A percentile compares a stretch with the other conserved stretches of the same genome.
These are phyloP conservation scores for Conus canariensis DNA, from an alignment of 2,888 invertebrate species.

Conservation along the genomic window DNA sequence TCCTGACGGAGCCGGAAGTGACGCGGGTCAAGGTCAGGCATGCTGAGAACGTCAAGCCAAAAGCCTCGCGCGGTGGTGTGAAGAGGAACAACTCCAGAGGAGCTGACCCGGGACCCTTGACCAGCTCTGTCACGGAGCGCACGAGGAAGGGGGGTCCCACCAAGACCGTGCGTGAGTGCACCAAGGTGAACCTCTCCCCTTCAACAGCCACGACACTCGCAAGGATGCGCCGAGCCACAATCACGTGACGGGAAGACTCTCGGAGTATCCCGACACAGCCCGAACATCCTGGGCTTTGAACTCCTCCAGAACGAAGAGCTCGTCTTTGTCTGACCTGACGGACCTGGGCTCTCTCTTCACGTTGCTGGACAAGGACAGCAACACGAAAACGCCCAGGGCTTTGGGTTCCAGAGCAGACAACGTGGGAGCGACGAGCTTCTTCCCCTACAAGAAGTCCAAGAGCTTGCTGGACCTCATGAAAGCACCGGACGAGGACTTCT, in stretches of 20 bases:
- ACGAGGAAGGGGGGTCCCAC: not conserved
- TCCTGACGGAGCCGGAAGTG: not conserved
- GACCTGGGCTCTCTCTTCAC: not conserved
- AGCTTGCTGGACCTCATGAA: conserved; percentile 20
- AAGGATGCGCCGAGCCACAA: not conserved
- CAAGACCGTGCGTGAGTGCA: not conserved
- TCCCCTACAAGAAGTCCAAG: not conserved
- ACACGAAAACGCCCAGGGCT: not conserved
- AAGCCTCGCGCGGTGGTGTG: not conserved
- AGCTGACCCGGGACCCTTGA: too few species aligned
- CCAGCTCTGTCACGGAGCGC: not conserved
- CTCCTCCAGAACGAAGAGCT: not conserved
- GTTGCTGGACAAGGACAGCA: conserved; percentile 7
- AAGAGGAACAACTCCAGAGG: not conserved
- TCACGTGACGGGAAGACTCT: not conserved
- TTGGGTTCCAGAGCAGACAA: not conserved
- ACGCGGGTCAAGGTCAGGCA: not conserved
- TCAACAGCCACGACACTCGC: not conserved
- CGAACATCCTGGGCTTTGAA: not conserved
- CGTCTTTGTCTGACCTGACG: conserved; percentile 10
- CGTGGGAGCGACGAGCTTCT: not conserved
- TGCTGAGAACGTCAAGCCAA: not conserved
- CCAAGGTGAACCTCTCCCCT: not conserved
- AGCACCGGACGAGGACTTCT: not conserved
- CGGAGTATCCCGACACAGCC: conserved; percentile 4